Evolutionary conservation across 2,888 invertebrate genomes (phyloP), one percentile per base, ranked within the genome.

Genomic region (Acholoe squamosa): DNA sequence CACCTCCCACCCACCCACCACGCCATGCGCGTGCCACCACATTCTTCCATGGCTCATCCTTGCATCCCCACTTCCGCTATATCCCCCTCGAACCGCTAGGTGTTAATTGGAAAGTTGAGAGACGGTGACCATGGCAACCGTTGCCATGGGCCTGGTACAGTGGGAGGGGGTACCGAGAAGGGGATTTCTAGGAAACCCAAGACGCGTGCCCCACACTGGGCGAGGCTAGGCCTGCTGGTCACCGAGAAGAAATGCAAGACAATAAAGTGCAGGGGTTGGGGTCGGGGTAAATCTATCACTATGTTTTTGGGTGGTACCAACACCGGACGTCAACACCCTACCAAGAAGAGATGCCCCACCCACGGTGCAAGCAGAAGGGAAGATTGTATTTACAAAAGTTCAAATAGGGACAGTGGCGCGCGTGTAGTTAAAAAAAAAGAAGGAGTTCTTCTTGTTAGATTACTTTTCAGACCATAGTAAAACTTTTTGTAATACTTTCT

Each of bases 81-180:
- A 3, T 25, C 54, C 54, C 51, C 25, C 84, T 52, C 84, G 12
- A 7, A 25, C 84, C 54, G 31, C 52, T 28, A 54, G 54, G 86
- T 86, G 86, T 51, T 86, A 86, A 86, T 86, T 86, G 86, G 86
- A 54, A 86, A 86, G 54, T 54, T 86, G 86, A 86, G 54, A 86
- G 28, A 51, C 84, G 43, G 80, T 80, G 33, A 80, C 80, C 80
- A 80, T 80, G 80, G 80, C 43, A 80, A 80, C 80, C 43, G 80
- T 43, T 33, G 80, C 80, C 43, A 80, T 19, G 80, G 33, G 34
- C 10, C 43, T 43, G 43, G 43, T 43, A 22, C 80, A 80, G 80
- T 33, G 43, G 80, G 33, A 80, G 80, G 43, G 34, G 76, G 76
- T 22, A 31, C 25, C 5, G 31, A 1, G 76, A 14, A n/a, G 76